These are phyloP conservation scores for Lindbergichthys nudifrons DNA, from an alignment of 2,797 vertebrate species.

Conservation along the genomic window DNA sequence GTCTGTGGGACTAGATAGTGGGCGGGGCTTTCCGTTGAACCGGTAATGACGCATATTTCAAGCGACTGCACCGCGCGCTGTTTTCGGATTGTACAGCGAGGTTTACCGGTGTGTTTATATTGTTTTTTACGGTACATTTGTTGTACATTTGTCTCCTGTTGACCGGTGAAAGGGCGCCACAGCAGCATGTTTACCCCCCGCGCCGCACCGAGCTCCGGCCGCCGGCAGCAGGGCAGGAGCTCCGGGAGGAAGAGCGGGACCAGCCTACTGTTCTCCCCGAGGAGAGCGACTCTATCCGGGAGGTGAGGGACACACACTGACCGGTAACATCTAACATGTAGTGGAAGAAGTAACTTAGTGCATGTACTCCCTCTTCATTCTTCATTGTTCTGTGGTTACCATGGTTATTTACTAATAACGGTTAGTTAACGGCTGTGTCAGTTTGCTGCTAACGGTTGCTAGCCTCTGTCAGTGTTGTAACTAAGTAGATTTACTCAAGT, in stretches of 20 bases:
- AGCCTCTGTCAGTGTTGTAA: no score
- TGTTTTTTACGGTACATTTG: background rate
- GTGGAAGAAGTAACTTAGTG: no score
- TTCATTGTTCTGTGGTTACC: background rate
- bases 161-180: background rate
- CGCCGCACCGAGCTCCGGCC: constrained; percentile 70
- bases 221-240: constrained; percentile 71
- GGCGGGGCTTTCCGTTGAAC: constrained; percentile 4
- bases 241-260: constrained; percentile 74
- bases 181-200: constrained; percentile 81
- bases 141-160: background rate
- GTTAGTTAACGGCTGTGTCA: no score
- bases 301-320: constrained; percentile 57
- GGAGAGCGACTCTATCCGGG: constrained; percentile 72
- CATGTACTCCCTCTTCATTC: no score
- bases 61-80: constrained; percentile 66
- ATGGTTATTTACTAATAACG: background rate
- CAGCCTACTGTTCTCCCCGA: constrained; percentile 80
- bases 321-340: background rate
- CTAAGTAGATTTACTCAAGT: no score
- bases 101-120: background rate
- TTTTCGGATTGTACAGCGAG: constrained; percentile 22
- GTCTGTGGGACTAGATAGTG: no score
- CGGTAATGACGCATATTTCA: constrained; percentile 29
- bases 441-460: no score